Evolutionary conservation across 2,888 invertebrate genomes (phyloP).

Genomic region (Ichneumoninae sp.): DNA sequence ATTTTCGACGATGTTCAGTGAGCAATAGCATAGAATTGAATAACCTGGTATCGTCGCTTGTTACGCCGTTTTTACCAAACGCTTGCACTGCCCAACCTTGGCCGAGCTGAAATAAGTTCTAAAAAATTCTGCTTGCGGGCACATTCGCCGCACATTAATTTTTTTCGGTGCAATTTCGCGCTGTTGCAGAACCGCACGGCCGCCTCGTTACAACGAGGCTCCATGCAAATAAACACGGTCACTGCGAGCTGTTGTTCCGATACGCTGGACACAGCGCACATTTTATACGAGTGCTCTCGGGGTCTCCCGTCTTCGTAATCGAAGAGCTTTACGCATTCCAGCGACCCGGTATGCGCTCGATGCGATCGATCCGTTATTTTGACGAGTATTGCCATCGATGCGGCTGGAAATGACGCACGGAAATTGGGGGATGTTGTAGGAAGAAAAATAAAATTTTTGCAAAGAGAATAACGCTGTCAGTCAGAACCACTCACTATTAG

Average conservation of each 20-base stretch:
- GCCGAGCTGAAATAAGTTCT: neutral
- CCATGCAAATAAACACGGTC: slow-evolving; percentile 60
- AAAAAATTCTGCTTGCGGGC: slow-evolving; percentile 4
- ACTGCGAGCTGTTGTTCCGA: slow-evolving; percentile 60
- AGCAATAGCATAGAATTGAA: neutral
- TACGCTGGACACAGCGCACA: slow-evolving; percentile 43
- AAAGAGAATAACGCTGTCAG: neutral
- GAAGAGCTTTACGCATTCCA: slow-evolving; percentile 43
- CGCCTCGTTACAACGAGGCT: slow-evolving; percentile 40
- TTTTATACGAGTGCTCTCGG: slow-evolving; percentile 61
- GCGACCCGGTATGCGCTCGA: slow-evolving; percentile 7
- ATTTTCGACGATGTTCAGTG: neutral
- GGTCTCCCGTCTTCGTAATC: slow-evolving; percentile 61
- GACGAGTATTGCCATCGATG: slow-evolving; percentile 25
- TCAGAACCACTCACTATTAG: neutral
- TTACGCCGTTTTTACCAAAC: slow-evolving; percentile 5
- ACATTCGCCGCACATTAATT: slow-evolving; percentile 41
- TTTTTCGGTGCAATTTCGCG: neutral
- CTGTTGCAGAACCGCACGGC: slow-evolving; percentile 22
- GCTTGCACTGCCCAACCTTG: neutral
- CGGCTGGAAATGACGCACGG: slow-evolving; percentile 3
- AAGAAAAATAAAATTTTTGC: neutral
- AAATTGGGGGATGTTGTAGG: neutral
- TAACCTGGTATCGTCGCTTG: neutral
- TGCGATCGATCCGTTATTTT: neutral